Evolutionary conservation across 1,140 invertebrate genomes (phyloP).

Genomic region (Halesus radiatus): DNA sequence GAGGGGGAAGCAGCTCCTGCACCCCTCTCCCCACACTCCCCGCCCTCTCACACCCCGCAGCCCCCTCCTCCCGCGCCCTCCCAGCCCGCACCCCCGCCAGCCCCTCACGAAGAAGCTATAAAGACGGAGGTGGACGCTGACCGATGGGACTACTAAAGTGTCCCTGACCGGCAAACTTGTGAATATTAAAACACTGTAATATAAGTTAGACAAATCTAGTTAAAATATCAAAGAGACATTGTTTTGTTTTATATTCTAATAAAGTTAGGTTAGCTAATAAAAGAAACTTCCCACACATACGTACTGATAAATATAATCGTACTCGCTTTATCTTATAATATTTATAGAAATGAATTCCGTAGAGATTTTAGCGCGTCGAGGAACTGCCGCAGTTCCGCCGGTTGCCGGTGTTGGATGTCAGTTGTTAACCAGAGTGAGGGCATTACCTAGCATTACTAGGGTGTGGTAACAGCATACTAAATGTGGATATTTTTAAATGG

Average conservation of each 20-base stretch:
- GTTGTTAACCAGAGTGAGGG: neutral
- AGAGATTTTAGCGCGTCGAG: slow-evolving; percentile 44
- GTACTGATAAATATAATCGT: slow-evolving; percentile 58
- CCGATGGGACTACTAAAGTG: slow-evolving; percentile 66
- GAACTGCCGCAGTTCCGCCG: neutral
- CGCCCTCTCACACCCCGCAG: slow-evolving; percentile 59
- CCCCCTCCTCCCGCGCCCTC: slow-evolving; percentile 55
- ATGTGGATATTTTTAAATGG: slow-evolving; percentile 26
- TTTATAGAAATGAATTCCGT: slow-evolving; percentile 52
- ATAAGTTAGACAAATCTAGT: slow-evolving; percentile 57
- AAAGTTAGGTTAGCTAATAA: slow-evolving; percentile 55
- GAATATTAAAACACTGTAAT: slow-evolving; percentile 42
- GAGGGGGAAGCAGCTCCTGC: slow-evolving; percentile 72
- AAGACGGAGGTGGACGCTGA: slow-evolving; percentile 67
- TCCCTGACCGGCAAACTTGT: slow-evolving; percentile 15
- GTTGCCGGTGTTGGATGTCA: too few species aligned
- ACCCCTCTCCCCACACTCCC: slow-evolving; percentile 66
- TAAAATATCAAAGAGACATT: slow-evolving; percentile 57
- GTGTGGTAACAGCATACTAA: slow-evolving; percentile 4
- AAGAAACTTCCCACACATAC: slow-evolving; percentile 56
- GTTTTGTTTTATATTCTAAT: slow-evolving; percentile 56
- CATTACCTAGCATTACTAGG: slow-evolving; percentile 38
- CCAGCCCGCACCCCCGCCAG: slow-evolving; percentile 53
- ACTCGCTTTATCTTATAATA: slow-evolving; percentile 56
- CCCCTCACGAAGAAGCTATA: slow-evolving; percentile 65